Evolutionary conservation across 2,888 invertebrate species (phyloP), one percentile per base, ranked within the genome.

Genomic region (Drosophila antonietae): DNA sequence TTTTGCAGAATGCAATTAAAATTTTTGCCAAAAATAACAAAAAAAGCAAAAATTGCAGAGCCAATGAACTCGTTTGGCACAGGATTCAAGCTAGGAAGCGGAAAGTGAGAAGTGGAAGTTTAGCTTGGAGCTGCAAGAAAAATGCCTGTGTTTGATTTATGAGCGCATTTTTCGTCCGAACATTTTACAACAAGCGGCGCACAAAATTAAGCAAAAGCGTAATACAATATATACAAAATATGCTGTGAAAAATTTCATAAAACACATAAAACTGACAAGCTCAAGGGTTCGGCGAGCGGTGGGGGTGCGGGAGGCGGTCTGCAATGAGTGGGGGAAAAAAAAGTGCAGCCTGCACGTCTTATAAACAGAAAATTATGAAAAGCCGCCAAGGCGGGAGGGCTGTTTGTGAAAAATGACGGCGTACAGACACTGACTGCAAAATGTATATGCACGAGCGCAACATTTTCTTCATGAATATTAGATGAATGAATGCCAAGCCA

Each of bases 181-280:
- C 66, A 77, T 80, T 79, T 80, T 68, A 80, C 75, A 81, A 77
- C 78, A 77, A 79, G 72, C 70, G 79, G 70, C 84, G 72, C 58
- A 70, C 69, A 75, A 84, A 86, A 84, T 83, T 84, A 88, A 86
- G 82, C 81, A 83, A 80, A 80, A 79, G 76, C 83, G 76, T 81
- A 80, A 83, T 83, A 86, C 75, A 88, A 80, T 79, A 81, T 70
- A 80, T 51, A 84, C 88, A 88, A 88, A 85, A 89, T 88, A 85
- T 81, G 88, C 88, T 78, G 86, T 72, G 83, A 79, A 77, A 80
- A 89, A 86, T 89, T 86, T 82, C 88, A 88, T 88, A 77, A 89
- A 86, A 82, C 88, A 86, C 74, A 83, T 89, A 85, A 89, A 88
- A 75, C 87, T 86, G 84, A 88, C 84, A 81, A 75, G 73, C 66